Evolutionary conservation across 2,113 vertebrate genomes (phyloP), one percentile per base, ranked within the genome.

Genomic region (Falcunculus frontatus): DNA sequence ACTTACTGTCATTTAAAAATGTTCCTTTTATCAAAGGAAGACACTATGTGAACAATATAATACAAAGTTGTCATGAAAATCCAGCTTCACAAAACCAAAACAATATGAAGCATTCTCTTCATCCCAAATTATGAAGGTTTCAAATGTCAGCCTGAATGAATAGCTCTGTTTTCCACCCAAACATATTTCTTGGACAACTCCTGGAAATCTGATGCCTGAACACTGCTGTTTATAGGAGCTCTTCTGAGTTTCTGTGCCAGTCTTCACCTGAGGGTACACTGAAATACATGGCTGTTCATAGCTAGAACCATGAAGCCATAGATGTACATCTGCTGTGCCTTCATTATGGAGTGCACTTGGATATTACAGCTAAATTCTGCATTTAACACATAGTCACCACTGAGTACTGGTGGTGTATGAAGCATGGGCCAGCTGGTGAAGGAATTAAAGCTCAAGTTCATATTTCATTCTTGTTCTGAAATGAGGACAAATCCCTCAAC

Each of bases 141-240:
- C 52, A 78, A 68, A 92, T 97, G 79, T 94, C 95, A 84, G 7
- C 22, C 26, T 90, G 82, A 93, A 92, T 63, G 72, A 95, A 90
- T 77, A 87, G 68, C 47, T 91, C 67, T 86, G 44, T 84, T 94
- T 96, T 79, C n/a, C 83, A 90, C 75, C 44, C 60, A 92, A 91
- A 78, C 25, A 86, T 30, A 53, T 67, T 88, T 96, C 52, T 95
- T 95, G 87, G 82, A 59, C 56, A 81, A 63, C 37, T 94, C 59
- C 85, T 78, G 68, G 90, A 94, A 96, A 96, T n/a, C 25, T 49
- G 75, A 93, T 77, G 42, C 52, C 21, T 94, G 92, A 94, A 76
- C 46, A 30, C 13, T 67, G 22, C 25, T 92, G 30, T 85, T 93
- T 65, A 55, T 69, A 50, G 50, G 33, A 92, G n/a, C 18, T 84